A percentile compares a stretch with the other conserved stretches of the same genome.
Conservation (phyloP, 2,888 invertebrate genomes). For the Celastrina argiolus region DNA sequence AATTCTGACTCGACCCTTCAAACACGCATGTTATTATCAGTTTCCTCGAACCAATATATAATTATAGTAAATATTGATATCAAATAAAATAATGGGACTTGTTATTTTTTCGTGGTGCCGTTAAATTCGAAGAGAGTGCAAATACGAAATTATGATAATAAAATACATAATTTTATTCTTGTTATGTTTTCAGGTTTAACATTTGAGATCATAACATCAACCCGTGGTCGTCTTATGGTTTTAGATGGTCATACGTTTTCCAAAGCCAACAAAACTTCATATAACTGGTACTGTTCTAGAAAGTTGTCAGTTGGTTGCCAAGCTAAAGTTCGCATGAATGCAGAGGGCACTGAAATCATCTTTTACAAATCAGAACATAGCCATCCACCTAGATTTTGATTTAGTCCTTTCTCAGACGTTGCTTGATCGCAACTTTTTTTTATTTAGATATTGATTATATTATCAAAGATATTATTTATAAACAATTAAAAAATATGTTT, state of each 20-base stretch:
- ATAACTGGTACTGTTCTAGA: constrained; percentile 34
- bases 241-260: constrained; percentile 34
- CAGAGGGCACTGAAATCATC: constrained; percentile 1
- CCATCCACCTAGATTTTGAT: background rate
- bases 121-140: too few relatives aligned
- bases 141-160: too few relatives aligned
- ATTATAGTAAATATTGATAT: constrained; percentile 1
- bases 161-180: background rate
- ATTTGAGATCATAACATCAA: constrained; percentile 24
- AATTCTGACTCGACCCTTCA: constrained; percentile 28
- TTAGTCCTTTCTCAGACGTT: background rate
- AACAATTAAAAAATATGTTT: too few relatives aligned
- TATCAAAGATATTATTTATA: too few relatives aligned
- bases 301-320: constrained; percentile 23
- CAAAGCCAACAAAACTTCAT: constrained; percentile 24
- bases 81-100: background rate
- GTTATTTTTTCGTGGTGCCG: background rate
- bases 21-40: constrained; percentile 25
- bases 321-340: constrained; percentile 27
- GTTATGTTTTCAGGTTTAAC: constrained; percentile 20
- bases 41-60: constrained; percentile 28
- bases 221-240: constrained; percentile 27
- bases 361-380: background rate
- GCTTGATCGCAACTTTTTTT: too few relatives aligned
- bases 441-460: too few relatives aligned